These are phyloP conservation scores for Porites lobata DNA, from an alignment of 92 coral and sea anemone species.

Conservation along the genomic window DNA sequence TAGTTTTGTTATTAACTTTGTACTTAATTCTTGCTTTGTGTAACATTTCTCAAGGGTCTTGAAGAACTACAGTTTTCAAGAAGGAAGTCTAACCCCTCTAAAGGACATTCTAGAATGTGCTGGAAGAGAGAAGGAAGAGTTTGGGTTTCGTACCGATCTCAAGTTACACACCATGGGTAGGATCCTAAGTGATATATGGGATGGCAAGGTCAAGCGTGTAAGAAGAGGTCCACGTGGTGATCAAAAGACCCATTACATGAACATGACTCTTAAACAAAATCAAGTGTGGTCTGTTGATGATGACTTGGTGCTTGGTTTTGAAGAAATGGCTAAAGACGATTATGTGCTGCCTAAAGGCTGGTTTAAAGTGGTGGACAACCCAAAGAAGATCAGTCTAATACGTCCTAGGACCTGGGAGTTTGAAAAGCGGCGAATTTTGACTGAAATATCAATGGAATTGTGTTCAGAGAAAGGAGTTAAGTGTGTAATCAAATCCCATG, in stretches of 20 bases:
- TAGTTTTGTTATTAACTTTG: no score
- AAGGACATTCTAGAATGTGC: constrained; percentile 3
- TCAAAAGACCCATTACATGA: neutral
- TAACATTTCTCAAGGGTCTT: neutral
- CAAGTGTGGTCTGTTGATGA: neutral
- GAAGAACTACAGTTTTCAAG: constrained; percentile 1
- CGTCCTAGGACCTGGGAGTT: constrained; percentile 10
- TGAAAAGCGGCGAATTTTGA: constrained; percentile 19
- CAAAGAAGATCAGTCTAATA: neutral
- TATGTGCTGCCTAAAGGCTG: constrained; percentile 3
- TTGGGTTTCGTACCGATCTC: neutral
- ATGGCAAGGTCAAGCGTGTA: constrained; percentile 6
- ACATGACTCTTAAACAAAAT: neutral
- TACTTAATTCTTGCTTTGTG: no score
- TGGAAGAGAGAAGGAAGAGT: neutral
- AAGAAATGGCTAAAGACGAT: constrained; percentile 2
- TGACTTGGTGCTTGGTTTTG: neutral
- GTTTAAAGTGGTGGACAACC: constrained; percentile 24
- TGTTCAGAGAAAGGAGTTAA: neutral
- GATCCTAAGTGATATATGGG: neutral
- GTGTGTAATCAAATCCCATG: neutral
- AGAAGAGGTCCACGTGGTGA: neutral
- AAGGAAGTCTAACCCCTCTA: neutral
- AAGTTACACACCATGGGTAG: neutral
- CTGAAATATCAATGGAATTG: constrained; percentile 20